These are phyloP conservation scores for Pardalotus punctatus DNA, from an alignment of 2,113 vertebrate species.

Conservation along the genomic window DNA sequence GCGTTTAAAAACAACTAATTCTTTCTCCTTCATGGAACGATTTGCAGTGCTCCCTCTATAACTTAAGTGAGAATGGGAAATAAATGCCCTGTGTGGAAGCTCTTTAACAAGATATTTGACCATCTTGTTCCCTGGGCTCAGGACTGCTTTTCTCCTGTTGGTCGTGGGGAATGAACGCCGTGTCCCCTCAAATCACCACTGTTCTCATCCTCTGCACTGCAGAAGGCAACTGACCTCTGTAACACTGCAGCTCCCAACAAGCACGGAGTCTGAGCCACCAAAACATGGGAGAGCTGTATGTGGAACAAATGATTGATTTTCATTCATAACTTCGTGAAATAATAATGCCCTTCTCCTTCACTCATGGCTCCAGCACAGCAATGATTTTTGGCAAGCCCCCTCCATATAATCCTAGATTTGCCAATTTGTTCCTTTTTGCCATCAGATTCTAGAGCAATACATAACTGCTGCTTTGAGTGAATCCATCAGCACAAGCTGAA, in stretches of 20 bases:
- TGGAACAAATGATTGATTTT: not conserved
- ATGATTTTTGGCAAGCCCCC: not conserved
- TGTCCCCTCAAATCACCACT: not conserved
- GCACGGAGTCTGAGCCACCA: accelerated
- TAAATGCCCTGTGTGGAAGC: not conserved
- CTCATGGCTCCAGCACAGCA: not conserved
- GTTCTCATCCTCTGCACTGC: accelerated
- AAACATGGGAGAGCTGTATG: not conserved
- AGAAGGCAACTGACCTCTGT: not conserved
- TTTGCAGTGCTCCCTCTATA: not conserved
- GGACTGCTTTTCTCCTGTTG: accelerated
- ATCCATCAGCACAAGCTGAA: not conserved
- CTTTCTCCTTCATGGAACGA: not conserved
- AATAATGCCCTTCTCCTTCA: not conserved
- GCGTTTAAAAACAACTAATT: not conserved
- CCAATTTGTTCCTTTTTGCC: not conserved
- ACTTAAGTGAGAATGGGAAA: not conserved
- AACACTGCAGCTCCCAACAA: not conserved
- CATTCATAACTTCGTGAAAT: not conserved
- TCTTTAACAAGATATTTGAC: not conserved
- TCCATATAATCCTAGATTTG: not conserved
- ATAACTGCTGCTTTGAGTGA: not conserved
- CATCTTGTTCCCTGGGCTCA: not conserved
- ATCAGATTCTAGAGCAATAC: not conserved
- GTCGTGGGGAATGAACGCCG: not conserved